Evolutionary conservation across 2,113 vertebrate species (phyloP).

Genomic region (Sorex araneus): DNA sequence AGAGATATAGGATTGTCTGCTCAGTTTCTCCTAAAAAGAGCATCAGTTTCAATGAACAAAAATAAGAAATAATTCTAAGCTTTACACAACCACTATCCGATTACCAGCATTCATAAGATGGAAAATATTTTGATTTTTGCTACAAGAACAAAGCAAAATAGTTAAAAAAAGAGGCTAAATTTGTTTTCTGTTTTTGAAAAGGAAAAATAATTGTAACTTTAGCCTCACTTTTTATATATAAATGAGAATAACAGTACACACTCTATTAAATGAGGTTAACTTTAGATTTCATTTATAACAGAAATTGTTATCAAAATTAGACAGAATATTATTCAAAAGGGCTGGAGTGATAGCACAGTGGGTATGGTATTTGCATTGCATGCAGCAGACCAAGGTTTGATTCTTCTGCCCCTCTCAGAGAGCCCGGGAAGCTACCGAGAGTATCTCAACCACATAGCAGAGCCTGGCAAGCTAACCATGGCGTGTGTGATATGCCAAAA

Average conservation of each 20-base stretch:
- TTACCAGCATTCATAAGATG: not conserved
- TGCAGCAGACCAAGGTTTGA: too few species aligned
- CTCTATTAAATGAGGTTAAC: conserved; percentile 41
- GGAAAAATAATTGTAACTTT: not conserved
- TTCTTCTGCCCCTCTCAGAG: too few species aligned
- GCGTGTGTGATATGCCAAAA: too few species aligned
- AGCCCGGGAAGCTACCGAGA: too few species aligned
- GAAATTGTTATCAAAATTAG: not conserved
- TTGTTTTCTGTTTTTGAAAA: not conserved
- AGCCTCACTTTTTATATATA: not conserved
- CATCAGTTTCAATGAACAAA: conserved; percentile 21
- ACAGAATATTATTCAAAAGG: not conserved
- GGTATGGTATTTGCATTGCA: too few species aligned
- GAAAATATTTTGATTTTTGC: not conserved
- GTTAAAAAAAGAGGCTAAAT: not conserved
- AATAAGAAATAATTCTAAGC: conserved; percentile 28
- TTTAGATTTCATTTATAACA: conserved; percentile 10
- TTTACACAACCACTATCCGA: not conserved
- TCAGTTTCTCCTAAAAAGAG: not conserved
- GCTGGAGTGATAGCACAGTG: too few species aligned
- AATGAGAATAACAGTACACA: not conserved
- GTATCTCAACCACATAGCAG: too few species aligned
- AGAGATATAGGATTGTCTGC: not conserved
- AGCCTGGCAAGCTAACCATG: too few species aligned
- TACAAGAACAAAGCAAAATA: conserved; percentile 10